Percentiles rank a stretch among this genome's conserved stretches.
phyloP scores from a whole-genome alignment of 2,797 vertebrate genomes.

The Channallabes apus region DNA sequence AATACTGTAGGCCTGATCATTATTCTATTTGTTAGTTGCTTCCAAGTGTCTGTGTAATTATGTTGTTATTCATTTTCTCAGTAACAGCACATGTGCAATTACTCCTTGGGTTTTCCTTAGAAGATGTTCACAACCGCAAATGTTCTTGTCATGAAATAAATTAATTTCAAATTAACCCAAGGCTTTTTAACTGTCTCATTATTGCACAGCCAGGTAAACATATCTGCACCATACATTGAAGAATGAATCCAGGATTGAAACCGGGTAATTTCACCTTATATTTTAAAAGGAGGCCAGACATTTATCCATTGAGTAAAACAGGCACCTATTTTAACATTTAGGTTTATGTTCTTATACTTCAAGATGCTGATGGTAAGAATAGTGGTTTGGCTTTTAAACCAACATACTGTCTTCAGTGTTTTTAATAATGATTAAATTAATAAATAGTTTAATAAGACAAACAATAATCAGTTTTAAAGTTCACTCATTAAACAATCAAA shows the following conservation, averaged over 20 bases:
- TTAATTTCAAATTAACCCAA: conserved; percentile 61
- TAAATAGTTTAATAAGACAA: neutral
- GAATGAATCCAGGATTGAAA: neutral
- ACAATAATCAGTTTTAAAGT: neutral
- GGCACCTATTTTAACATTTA: neutral
- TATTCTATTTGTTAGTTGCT: conserved; percentile 15
- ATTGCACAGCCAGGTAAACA: neutral
- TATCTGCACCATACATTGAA: neutral
- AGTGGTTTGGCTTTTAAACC: neutral
- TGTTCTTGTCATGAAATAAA: conserved; percentile 67
- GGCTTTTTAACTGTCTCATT: neutral
- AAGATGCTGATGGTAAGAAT: neutral
- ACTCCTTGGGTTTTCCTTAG: conserved; percentile 62
- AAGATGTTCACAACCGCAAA: conserved; percentile 62
- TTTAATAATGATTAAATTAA: too few species aligned
- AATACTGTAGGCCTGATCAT: neutral
- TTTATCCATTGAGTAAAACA: neutral
- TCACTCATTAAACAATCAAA: neutral
- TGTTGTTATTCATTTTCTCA: conserved; percentile 66
- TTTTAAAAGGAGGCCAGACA: neutral
- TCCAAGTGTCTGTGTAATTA: conserved; percentile 55
- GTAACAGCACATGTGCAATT: conserved; percentile 65
- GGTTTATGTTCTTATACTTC: neutral
- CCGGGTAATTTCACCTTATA: neutral
- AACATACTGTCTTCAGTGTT: neutral